phyloP scores from a whole-genome alignment of 2,888 invertebrate species.

The Quadroppia sp. region DNA sequence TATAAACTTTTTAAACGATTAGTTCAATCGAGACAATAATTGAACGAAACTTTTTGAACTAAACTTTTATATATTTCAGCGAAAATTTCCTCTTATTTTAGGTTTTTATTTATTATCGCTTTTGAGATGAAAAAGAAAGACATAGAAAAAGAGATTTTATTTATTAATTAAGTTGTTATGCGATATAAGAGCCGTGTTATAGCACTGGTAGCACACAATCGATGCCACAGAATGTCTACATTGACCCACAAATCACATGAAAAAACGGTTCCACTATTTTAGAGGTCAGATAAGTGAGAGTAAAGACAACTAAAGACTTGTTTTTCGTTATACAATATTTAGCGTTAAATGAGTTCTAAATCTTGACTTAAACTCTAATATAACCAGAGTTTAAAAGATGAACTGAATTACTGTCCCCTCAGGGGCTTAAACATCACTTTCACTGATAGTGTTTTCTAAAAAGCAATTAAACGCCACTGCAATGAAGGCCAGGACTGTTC shows the following conservation, averaged over 20 bases:
- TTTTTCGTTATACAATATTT: background rate
- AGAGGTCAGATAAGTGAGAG: conserved; percentile 24
- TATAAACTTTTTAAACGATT: too few species aligned
- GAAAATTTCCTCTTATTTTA: conserved; percentile 31
- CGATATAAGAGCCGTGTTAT: too few species aligned
- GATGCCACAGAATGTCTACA: conserved; percentile 20
- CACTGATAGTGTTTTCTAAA: background rate
- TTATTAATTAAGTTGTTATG: conserved; percentile 10
- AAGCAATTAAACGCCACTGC: background rate
- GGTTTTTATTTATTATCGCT: background rate
- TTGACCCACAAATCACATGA: conserved; percentile 6
- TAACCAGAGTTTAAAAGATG: conserved; percentile 6
- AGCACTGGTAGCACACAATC: too few species aligned
- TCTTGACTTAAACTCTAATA: background rate
- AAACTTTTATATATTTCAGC: conserved; percentile 12
- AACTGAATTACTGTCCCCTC: conserved; percentile 9
- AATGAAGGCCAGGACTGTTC: conserved; percentile 11
- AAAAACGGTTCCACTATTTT: conserved; percentile 13
- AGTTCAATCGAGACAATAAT: background rate
- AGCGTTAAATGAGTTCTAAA: background rate
- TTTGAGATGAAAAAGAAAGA: background rate
- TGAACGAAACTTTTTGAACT: conserved; percentile 2
- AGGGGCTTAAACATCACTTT: conserved; percentile 1
- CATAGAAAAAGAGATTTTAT: conserved; percentile 45
- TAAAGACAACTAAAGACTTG: background rate